Evolutionary conservation across 2,113 vertebrate genomes (phyloP).

Genomic region (Pipra filicauda): DNA sequence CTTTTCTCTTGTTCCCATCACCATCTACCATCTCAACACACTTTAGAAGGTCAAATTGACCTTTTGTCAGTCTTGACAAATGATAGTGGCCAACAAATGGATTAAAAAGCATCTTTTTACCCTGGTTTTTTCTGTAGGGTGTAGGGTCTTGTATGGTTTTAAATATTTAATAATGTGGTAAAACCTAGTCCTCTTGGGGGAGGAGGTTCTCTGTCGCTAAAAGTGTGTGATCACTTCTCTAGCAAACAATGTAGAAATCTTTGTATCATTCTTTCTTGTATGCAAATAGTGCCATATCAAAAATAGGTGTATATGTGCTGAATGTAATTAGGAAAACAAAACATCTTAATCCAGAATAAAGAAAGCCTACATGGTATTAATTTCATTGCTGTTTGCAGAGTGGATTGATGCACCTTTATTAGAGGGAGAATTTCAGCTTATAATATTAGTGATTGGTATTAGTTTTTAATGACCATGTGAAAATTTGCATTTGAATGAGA

Average conservation of each 20-base stretch:
- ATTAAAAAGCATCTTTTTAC: neutral
- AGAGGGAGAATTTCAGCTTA: neutral
- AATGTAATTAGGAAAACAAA: neutral
- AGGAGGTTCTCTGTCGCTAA: neutral
- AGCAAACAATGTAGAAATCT: neutral
- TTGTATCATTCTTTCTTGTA: neutral
- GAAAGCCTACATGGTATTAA: neutral
- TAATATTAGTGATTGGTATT: neutral
- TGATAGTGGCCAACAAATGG: neutral
- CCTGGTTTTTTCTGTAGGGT: neutral
- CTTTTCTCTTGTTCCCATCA: neutral
- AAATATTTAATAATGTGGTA: constrained; percentile 21
- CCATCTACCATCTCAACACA: neutral
- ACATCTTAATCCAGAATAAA: neutral
- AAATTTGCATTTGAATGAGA: neutral
- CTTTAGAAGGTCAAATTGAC: neutral
- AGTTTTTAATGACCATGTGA: neutral
- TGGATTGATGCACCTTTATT: neutral
- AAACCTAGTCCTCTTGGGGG: neutral
- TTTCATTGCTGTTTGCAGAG: neutral
- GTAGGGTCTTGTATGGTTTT: neutral
- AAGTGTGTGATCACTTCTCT: neutral
- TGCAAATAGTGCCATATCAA: neutral
- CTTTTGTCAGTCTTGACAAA: neutral
- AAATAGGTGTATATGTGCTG: neutral